Base-by-base conservation (phyloP, 2,797 vertebrate species). In the Cossypha niveicapilla region DNA sequence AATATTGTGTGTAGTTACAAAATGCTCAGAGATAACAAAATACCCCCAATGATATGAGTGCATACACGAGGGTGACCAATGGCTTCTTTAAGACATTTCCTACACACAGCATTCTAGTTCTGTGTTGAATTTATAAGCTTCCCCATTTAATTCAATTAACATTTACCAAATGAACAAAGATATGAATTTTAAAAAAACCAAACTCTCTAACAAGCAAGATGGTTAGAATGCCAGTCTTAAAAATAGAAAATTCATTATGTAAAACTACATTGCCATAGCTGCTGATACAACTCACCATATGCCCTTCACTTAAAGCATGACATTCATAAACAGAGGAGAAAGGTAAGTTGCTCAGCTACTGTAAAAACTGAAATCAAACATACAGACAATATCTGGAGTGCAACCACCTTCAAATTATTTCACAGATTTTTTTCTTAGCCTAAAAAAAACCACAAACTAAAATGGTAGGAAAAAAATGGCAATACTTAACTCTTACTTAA, bases 151-250 rank as follows among this genome's bases (percentile, higher is more conserved):
- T 63, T 86, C 44, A 67, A 80, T 77, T 87, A 95, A 73, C 72
- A 76, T 65, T 95, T 88, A 82, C 63, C 30, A 83, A 90, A 91
- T 67, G 60, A 90, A 91, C 61, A 94, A 92, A 84, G 22, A 77
- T 13, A 30, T 32, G 16, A 62, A 70, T 66, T 42, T 6, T 3
- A 6, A 1, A 35, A 88, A 63, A 27, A 44, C 28, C 2, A 3
- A 65, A 7, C 12, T 5, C 11, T 88, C 66, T 66, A 88, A 68
- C 22, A 48, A 5, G 5, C 37, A 86, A 90, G 71, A 71, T 24
- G 5, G 66, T 68, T 74, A 67, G 65, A 93, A 80, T 62, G 65
- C 47, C 37, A 72, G 28, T 56, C 42, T 58, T 54, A 96, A 93
- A 93, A 92, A 78, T 21, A 71, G 89, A 75, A 91, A 85, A 89